These are phyloP conservation scores for Lycia hirtaria DNA, from an alignment of 2,888 invertebrate genomes.

Conservation along the genomic window DNA sequence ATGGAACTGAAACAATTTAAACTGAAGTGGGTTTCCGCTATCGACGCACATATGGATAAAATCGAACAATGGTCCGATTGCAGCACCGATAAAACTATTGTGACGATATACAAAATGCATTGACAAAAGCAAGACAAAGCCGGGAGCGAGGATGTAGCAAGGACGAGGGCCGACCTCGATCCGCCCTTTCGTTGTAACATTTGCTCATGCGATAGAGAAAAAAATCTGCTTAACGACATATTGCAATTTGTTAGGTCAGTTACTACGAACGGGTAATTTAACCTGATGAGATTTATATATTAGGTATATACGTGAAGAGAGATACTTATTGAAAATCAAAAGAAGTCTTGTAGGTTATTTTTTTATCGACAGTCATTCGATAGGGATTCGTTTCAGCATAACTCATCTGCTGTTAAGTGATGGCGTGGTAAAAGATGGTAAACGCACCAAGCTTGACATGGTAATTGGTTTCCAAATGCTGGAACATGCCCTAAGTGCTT, in stretches of 20 bases:
- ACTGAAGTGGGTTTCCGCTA: slow-evolving; percentile 39
- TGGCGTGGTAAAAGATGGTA: too few relatives aligned
- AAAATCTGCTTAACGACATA: slow-evolving; percentile 15
- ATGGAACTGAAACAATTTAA: slow-evolving; percentile 36
- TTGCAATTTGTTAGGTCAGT: slow-evolving; percentile 15
- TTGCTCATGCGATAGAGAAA: slow-evolving; percentile 30
- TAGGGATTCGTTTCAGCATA: too few relatives aligned
- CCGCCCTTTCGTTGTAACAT: slow-evolving; percentile 29
- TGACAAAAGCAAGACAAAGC: slow-evolving; percentile 48
- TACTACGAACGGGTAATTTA: slow-evolving; percentile 1
- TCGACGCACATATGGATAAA: slow-evolving; percentile 42
- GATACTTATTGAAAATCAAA: too few relatives aligned
- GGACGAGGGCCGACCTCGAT: slow-evolving; percentile 46
- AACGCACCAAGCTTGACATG: too few relatives aligned
- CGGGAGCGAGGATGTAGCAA: slow-evolving; percentile 45
- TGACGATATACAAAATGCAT: slow-evolving; percentile 42
- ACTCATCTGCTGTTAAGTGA: too few relatives aligned
- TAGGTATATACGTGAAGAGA: too few relatives aligned
- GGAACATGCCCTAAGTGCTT: too few relatives aligned
- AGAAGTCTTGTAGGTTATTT: too few relatives aligned
- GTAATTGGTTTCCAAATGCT: too few relatives aligned
- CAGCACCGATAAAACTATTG: slow-evolving; percentile 31
- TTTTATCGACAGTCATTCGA: too few relatives aligned
- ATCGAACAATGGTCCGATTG: slow-evolving; percentile 37
- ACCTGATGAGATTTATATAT: not conserved